Percentiles rank a stretch among this genome's conserved stretches.
Evolutionary conservation across 2,888 invertebrate species (phyloP).

Genomic region (Synanthedon tipuliformis): DNA sequence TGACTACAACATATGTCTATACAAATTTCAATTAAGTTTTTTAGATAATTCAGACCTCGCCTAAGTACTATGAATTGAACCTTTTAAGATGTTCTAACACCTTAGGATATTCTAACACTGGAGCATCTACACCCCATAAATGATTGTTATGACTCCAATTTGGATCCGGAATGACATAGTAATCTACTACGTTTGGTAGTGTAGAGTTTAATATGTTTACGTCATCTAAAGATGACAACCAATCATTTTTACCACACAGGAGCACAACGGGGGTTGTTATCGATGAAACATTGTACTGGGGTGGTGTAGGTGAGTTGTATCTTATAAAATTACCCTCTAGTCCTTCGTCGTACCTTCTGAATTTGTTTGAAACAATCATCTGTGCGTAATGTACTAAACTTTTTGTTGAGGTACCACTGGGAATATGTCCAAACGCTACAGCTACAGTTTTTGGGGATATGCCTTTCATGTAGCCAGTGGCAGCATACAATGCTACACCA

Average conservation of each 20-base stretch:
- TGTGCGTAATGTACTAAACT: slow-evolving; percentile 66
- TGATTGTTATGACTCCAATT: slow-evolving; percentile 57
- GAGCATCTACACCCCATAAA: slow-evolving; percentile 38
- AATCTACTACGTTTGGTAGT: slow-evolving; percentile 70
- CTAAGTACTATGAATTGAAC: slow-evolving; percentile 11
- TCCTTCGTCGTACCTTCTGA: slow-evolving; percentile 50
- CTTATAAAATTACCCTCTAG: slow-evolving; percentile 29
- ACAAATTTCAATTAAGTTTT: too few relatives aligned
- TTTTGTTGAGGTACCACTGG: slow-evolving; percentile 65
- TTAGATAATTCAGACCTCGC: too few relatives aligned
- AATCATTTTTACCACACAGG: slow-evolving; percentile 67
- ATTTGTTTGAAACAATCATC: slow-evolving; percentile 35
- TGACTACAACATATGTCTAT: too few relatives aligned
- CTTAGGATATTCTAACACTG: slow-evolving; percentile 30
- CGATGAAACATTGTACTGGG: slow-evolving; percentile 39
- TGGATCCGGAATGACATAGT: slow-evolving; percentile 67
- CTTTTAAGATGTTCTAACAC: slow-evolving; percentile 32
- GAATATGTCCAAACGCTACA: slow-evolving; percentile 60
- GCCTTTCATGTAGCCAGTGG: slow-evolving; percentile 67
- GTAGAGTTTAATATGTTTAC: slow-evolving; percentile 59
- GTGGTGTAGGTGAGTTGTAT: slow-evolving; percentile 39
- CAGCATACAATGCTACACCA: slow-evolving; percentile 61
- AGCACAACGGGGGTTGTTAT: slow-evolving; percentile 44
- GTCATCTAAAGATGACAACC: slow-evolving; percentile 71
- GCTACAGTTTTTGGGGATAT: slow-evolving; percentile 65